Evolutionary conservation across 2,888 invertebrate species (phyloP).

Genomic region (Rhagophthalmus giganteus): DNA sequence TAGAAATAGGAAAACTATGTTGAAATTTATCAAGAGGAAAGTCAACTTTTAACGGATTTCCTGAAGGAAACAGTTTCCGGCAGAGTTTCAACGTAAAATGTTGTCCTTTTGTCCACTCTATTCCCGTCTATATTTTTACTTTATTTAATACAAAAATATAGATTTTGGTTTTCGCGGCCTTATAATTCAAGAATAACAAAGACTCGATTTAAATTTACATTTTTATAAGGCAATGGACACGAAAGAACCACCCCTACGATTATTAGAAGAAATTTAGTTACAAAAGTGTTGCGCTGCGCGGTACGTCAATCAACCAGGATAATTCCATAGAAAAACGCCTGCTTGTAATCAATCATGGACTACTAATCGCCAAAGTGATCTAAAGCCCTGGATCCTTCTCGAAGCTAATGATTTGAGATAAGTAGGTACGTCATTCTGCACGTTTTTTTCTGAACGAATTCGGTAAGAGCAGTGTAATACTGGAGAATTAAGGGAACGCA

Average conservation of each 20-base stretch:
- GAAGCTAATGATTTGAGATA: constrained; percentile 35
- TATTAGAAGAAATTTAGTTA: too few species aligned
- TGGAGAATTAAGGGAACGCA: not conserved
- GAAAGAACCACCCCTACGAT: too few species aligned
- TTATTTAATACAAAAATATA: too few species aligned
- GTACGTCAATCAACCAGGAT: constrained; percentile 31
- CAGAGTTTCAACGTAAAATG: constrained; percentile 20
- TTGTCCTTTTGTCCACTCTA: constrained; percentile 16
- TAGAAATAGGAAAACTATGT: constrained; percentile 14
- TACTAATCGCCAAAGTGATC: constrained; percentile 33
- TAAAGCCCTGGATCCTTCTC: constrained; percentile 32
- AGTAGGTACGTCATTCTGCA: constrained; percentile 28
- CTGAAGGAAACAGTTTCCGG: constrained; percentile 32
- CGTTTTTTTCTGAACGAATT: constrained; percentile 18
- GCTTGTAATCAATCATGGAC: constrained; percentile 34
- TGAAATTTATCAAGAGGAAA: constrained; percentile 32
- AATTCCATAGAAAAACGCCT: constrained; percentile 31
- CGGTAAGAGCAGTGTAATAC: constrained; percentile 2
- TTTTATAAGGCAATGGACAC: too few species aligned
- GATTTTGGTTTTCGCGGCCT: too few species aligned
- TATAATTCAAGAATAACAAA: too few species aligned
- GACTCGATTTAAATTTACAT: too few species aligned
- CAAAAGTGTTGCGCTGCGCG: constrained; percentile 14
- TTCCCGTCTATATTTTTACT: too few species aligned
- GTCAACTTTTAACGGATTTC: constrained; percentile 34